A percentile compares a stretch with the other conserved stretches of the same genome.
Conservation (phyloP, 64 coral and sea anemone species). For the Stylophora pistillata region DNA sequence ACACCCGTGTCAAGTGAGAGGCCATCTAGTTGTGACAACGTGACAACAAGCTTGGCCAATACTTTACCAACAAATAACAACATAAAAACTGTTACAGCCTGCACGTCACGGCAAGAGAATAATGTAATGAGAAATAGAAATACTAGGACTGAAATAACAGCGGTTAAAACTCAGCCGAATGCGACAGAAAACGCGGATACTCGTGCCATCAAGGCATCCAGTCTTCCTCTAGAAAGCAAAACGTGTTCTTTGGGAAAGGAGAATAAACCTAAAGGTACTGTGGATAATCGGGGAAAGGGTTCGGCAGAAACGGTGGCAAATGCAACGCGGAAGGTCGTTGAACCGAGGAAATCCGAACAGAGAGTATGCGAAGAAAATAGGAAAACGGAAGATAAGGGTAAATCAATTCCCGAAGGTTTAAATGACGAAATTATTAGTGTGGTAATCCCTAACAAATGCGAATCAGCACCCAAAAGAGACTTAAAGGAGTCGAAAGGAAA, state of each 20-base stretch:
- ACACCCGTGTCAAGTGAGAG: conserved; percentile 20
- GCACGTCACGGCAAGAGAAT: conserved; percentile 22
- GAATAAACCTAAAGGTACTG: not conserved
- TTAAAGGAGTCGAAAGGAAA: conserved; percentile 72
- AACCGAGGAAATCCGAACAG: conserved; percentile 16
- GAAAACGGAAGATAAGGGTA: not conserved
- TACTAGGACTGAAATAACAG: conserved; percentile 3
- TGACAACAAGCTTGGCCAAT: not conserved
- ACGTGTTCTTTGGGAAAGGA: not conserved
- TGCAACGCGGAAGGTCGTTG: conserved; percentile 10
- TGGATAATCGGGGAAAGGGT: not conserved
- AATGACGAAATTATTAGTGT: conserved; percentile 63
- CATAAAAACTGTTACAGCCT: conserved; percentile 42
- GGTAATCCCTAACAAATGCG: conserved; percentile 21
- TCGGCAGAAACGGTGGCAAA: not conserved
- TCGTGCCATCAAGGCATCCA: not conserved
- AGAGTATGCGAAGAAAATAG: not conserved
- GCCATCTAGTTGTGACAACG: conserved; percentile 2
- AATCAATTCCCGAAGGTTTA: conserved; percentile 35
- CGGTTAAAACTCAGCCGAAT: not conserved
- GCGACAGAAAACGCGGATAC: not conserved
- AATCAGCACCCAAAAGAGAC: conserved; percentile 19
- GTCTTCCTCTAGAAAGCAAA: conserved; percentile 20
- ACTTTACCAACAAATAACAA: conserved; percentile 78
- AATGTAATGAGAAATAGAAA: conserved; percentile 46